Evolutionary conservation across 2,888 invertebrate genomes (phyloP).

Genomic region (Globia sparganii): DNA sequence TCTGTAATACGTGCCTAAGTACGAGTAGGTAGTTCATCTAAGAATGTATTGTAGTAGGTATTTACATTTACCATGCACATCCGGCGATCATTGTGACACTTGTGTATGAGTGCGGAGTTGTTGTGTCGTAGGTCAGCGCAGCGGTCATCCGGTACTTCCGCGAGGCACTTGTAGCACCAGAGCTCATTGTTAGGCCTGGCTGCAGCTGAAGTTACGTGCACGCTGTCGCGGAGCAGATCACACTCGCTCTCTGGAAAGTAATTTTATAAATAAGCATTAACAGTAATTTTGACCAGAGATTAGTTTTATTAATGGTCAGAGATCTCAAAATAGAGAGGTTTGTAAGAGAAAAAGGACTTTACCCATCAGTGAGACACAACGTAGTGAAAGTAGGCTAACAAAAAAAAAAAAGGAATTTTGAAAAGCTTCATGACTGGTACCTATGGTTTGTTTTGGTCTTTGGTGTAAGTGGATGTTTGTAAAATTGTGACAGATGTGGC

Average conservation of each 20-base stretch:
- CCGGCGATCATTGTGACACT: slow-evolving; percentile 94
- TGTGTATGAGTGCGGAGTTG: slow-evolving; percentile 91
- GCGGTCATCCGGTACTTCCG: slow-evolving; percentile 93
- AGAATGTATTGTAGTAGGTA: slow-evolving; percentile 47
- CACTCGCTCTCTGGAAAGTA: slow-evolving; percentile 80
- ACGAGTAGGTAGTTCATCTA: neutral
- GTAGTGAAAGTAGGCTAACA: neutral
- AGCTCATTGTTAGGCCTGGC: slow-evolving; percentile 94
- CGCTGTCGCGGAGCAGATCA: slow-evolving; percentile 90
- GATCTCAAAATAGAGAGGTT: neutral
- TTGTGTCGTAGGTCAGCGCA: slow-evolving; percentile 92
- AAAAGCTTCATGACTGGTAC: neutral
- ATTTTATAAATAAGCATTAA: slow-evolving; percentile 1
- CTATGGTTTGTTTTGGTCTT: neutral
- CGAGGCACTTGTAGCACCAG: slow-evolving; percentile 95
- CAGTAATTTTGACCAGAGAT: neutral
- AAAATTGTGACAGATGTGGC: neutral
- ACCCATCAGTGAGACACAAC: neutral
- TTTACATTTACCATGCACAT: slow-evolving; percentile 93
- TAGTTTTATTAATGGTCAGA: neutral
- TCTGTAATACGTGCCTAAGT: no score
- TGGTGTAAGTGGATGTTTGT: neutral
- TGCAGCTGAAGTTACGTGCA: slow-evolving; percentile 95
- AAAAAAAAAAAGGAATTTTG: neutral
- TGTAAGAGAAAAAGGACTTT: neutral